Percentiles rank a stretch among this genome's conserved stretches.
These are phyloP conservation scores for Tyrannus savana DNA, from an alignment of 2,113 vertebrate species.

Conservation along the genomic window DNA sequence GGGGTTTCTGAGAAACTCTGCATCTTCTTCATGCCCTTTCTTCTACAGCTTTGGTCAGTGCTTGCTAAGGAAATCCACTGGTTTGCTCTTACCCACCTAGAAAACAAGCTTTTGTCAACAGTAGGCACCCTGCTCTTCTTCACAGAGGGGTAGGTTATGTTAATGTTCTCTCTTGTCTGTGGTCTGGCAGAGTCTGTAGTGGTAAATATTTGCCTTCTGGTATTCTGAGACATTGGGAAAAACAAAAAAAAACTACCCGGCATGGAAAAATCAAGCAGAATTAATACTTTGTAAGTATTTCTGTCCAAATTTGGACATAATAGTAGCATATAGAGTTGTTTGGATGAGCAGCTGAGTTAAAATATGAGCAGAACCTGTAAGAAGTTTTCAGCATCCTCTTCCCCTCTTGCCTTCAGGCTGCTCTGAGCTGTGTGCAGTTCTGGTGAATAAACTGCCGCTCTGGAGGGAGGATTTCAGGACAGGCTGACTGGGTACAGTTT, in stretches of 20 bases:
- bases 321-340: rapidly evolving
- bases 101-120: not conserved
- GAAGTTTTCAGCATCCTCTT: not conserved
- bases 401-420: not conserved
- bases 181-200: not conserved
- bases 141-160: too few species aligned
- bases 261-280: not conserved
- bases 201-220: not conserved
- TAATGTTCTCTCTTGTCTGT: not conserved
- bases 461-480: conserved; percentile 5
- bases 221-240: not conserved
- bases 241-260: not conserved
- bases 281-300: not conserved
- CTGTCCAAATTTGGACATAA: not conserved
- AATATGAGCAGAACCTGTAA: not conserved
- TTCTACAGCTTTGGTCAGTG: not conserved
- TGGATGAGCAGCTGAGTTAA: not conserved
- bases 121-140: not conserved
- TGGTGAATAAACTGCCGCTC: not conserved
- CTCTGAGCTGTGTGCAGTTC: not conserved
- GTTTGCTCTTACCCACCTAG: not conserved
- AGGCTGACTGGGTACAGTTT: not conserved
- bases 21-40: not conserved
- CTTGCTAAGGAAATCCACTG: not conserved
- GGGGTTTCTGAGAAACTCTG: not conserved